Evolutionary conservation across 2,888 invertebrate genomes (phyloP), one percentile per base, ranked within the genome.

Genomic region (Spicauda simplicius): DNA sequence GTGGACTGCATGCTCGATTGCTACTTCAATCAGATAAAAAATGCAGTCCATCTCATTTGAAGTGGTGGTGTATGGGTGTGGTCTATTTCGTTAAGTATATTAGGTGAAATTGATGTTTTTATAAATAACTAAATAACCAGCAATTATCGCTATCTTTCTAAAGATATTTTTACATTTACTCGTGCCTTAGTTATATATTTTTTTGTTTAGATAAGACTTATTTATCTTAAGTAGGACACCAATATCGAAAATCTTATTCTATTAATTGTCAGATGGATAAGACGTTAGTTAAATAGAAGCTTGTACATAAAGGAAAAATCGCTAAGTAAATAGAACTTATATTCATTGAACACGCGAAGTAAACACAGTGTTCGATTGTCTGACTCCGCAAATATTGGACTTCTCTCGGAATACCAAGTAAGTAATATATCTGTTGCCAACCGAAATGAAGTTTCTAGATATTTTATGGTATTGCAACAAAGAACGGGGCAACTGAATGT

Each of bases 351-450:
- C 61, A 61, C 60, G 33, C 37, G 50, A 16, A 16, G 56, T 56
- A 56, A 61, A 67, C 61, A 67, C 67, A 67, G 56, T 67, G 56
- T 52, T 25, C 67, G 67, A 67, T 67, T 67, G 67, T 61, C 67
- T 67, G 67, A 61, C 61, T 66, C 60, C 20, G 61, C 67, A 67
- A 67, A 67, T 67, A 67, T 67, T 61, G 67, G 30, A 56, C 55
- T 60, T 52, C 67, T 37, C 50, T 18, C 67, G 48, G 67, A 67
- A 67, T 67, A 67, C 67, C 61, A 67, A 67, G 37, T 67, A 52
- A 6, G 61, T 57, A 61, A 67, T 67, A 61, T 61, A 50, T 57
- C 56, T 67, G 61, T 61, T 67, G 60, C 54, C 56, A 60, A 56
- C 66, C 56, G 50, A 66, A 30, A 52, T 14, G 45, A 45, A 45